These are phyloP conservation scores for Cotesia chilonis DNA, from an alignment of 1,140 invertebrate species.

Conservation along the genomic window DNA sequence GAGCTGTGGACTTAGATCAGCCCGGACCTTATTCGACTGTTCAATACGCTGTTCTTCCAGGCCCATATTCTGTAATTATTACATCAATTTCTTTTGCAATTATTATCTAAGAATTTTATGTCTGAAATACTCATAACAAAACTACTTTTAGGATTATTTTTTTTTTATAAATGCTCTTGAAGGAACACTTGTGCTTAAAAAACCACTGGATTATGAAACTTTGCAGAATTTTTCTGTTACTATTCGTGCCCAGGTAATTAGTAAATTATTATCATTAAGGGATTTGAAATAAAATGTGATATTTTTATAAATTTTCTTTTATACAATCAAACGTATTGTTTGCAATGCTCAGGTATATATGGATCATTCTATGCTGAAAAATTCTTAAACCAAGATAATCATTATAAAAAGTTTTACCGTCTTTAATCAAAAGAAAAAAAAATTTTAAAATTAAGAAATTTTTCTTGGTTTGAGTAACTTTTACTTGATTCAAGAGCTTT, in stretches of 20 bases:
- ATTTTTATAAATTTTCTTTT: no score
- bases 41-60: conserved; percentile 82
- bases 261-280: background rate
- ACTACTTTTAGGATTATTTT: conserved; percentile 74
- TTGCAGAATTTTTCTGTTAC: conserved; percentile 82
- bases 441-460: no score
- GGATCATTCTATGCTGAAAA: no score
- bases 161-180: conserved; percentile 87
- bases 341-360: no score
- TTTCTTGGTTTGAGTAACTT: no score
- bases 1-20: conserved; percentile 86
- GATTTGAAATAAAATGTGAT: no score
- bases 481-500: no score
- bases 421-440: no score
- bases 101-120: conserved; percentile 15
- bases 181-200: conserved; percentile 81
- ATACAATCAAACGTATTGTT: no score
- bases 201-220: conserved; percentile 85
- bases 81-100: background rate
- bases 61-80: conserved; percentile 75
- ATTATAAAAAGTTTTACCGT: no score
- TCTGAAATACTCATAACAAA: conserved; percentile 19
- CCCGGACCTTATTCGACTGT: conserved; percentile 89
- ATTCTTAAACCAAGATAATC: no score
- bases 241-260: conserved; percentile 74